Evolutionary conservation across 2,888 invertebrate genomes (phyloP).

Genomic region (Parelbella ahira): DNA sequence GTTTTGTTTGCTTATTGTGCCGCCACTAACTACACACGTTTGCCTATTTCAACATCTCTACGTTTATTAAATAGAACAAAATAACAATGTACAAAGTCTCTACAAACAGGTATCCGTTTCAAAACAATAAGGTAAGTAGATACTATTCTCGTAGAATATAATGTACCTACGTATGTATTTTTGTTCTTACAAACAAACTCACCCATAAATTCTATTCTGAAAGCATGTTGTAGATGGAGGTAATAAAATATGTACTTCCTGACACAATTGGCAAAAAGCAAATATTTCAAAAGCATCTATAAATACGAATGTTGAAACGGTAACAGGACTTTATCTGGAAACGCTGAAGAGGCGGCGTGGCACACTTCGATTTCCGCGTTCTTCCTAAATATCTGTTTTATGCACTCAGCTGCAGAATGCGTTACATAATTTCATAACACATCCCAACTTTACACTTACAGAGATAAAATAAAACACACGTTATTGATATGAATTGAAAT

Average conservation of each 20-base stretch:
- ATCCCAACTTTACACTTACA: too few species aligned
- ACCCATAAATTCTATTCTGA: constrained; percentile 40
- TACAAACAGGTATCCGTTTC: not conserved
- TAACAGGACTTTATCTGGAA: constrained; percentile 36
- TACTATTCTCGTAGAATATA: constrained; percentile 26
- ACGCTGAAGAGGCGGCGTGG: constrained; percentile 26
- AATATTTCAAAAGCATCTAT: constrained; percentile 44
- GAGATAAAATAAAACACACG: too few species aligned
- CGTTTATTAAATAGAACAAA: not conserved
- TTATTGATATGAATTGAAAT: too few species aligned
- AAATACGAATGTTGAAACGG: constrained; percentile 43
- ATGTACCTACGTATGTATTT: too few species aligned
- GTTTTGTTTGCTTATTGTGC: constrained; percentile 22
- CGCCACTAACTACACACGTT: constrained; percentile 27
- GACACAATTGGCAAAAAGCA: constrained; percentile 52
- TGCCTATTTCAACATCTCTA: constrained; percentile 8
- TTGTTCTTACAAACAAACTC: constrained; percentile 34
- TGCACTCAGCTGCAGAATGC: not conserved
- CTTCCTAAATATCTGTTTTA: constrained; percentile 28
- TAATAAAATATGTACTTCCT: constrained; percentile 41
- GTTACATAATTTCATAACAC: too few species aligned
- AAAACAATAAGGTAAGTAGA: constrained; percentile 13
- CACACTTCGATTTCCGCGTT: constrained; percentile 34
- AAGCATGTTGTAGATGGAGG: constrained; percentile 36
- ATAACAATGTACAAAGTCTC: not conserved